Evolutionary conservation across 2,113 vertebrate genomes (phyloP), one percentile per base, ranked within the genome.

Genomic region (Brachyhypopomus gauderio): DNA sequence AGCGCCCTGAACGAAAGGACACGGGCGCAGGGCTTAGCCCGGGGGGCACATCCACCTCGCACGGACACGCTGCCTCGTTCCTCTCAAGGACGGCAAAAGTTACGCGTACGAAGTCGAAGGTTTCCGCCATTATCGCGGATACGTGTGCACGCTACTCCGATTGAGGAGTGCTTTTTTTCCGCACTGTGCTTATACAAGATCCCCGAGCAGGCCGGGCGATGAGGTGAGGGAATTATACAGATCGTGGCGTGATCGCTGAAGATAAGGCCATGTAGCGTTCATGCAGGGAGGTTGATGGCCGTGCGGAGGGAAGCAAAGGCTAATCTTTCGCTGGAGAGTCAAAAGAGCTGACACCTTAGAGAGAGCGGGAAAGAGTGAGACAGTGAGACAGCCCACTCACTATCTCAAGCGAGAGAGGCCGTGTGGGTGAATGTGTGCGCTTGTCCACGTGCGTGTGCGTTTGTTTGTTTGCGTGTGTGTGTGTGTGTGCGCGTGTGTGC

Each of bases 291-390:
- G 30, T 25, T 84, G 82, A 80, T 84, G 72, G 69, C 78, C 71
- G 67, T 75, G 72, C 52, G 62, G 62, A 78, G 60, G 55, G 77
- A 76, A 71, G 84, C 38, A 30, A 69, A 41, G 66, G 78, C 58
- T 80, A 84, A 84, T 72, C 83, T 84, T 84, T 84, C 75, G 52
- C 80, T 72, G 41, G 66, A 85, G 72, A 80, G 77, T 55, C 63
- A 69, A 77, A 77, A 83, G 74, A 74, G 58, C 62, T 69, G 81
- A 80, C 62, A 81, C 75, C 70, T 30, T 58, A 23, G 25, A 8
- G 77, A 75, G 25, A 52, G 36, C 56, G 67, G 62, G 66, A 66
- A 45, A 27, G 59, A 45, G 22, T 36, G 56, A 22, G 7, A 45
- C 20, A 20, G 71, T 27, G 20, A 73, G 17, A 25, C 12, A 52